Conservation (phyloP, 1,140 invertebrate genomes). For the Gryon sp. region DNA sequence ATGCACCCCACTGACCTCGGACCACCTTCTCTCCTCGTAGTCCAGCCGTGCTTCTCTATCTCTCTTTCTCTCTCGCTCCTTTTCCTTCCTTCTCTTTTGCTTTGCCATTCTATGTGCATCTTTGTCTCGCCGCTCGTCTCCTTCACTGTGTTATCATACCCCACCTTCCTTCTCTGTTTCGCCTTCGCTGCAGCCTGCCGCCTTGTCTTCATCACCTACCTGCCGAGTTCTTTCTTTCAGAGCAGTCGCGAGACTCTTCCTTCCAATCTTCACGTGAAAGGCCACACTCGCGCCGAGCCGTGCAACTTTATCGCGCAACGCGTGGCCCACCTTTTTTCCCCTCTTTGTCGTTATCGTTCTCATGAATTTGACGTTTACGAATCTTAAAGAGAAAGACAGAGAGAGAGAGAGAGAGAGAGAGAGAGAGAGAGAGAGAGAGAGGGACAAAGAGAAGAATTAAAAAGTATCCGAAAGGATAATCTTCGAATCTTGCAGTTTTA, state of each 20-base stretch:
- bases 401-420: too few relatives aligned
- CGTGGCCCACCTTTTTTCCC: conserved; percentile 30
- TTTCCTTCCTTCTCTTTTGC: conserved; percentile 20
- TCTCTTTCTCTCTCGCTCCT: conserved; percentile 21
- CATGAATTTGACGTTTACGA: conserved; percentile 37
- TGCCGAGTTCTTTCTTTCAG: conserved; percentile 50
- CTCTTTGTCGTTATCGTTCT: conserved; percentile 14
- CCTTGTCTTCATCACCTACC: conserved; percentile 57
- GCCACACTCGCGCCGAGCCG: conserved; percentile 46
- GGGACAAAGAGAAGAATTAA: too few relatives aligned
- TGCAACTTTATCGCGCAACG: conserved; percentile 61
- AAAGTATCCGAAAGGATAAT: too few relatives aligned
- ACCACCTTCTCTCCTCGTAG: conserved; percentile 72
- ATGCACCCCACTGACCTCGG: conserved; percentile 79
- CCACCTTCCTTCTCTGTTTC: conserved; percentile 50
- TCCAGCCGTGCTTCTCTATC: conserved; percentile 36
- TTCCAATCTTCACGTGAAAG: conserved; percentile 58
- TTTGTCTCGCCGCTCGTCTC: not conserved
- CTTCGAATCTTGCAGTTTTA: too few relatives aligned
- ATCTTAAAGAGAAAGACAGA: not conserved
- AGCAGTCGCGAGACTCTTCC: conserved; percentile 55
- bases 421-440: not conserved
- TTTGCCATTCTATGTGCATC: not conserved
- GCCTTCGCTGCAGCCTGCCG: conserved; percentile 24
- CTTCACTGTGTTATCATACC: conserved; percentile 45